phyloP scores from a whole-genome alignment of 2,888 invertebrate species.

The Pammene aurita region DNA sequence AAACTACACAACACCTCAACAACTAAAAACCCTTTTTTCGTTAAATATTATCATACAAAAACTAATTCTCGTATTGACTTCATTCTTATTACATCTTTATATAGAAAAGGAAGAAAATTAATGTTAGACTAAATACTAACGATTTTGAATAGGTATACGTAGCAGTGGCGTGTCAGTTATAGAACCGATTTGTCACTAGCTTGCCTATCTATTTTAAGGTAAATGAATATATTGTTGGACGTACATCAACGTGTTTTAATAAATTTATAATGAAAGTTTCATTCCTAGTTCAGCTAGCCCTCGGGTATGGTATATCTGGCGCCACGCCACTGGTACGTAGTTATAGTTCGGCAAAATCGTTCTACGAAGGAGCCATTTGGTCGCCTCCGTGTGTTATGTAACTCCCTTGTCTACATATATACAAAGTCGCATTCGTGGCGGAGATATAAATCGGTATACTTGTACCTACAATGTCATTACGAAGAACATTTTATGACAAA shows the following conservation, averaged over 20 bases:
- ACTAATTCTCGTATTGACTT: background rate
- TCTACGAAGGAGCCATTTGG: background rate
- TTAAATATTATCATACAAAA: background rate
- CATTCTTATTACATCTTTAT: background rate
- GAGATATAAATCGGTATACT: too few species aligned
- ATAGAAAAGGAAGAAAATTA: background rate
- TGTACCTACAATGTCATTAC: too few species aligned
- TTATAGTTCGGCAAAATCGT: background rate
- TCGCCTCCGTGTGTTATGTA: constrained; percentile 5
- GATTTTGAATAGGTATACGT: background rate
- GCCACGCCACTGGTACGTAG: background rate
- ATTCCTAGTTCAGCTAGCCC: background rate
- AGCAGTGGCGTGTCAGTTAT: background rate
- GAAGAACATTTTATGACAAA: too few species aligned
- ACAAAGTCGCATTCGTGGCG: background rate
- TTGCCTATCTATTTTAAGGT: background rate
- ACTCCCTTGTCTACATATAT: constrained; percentile 5
- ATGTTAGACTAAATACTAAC: background rate
- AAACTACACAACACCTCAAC: too few species aligned
- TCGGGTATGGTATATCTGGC: background rate
- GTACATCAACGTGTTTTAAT: background rate
- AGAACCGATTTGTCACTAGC: background rate
- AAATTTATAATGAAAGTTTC: background rate
- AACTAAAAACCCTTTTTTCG: background rate
- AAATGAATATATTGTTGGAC: background rate